phyloP scores from a whole-genome alignment of 1,140 invertebrate genomes.

The Laupala kohalensis region DNA sequence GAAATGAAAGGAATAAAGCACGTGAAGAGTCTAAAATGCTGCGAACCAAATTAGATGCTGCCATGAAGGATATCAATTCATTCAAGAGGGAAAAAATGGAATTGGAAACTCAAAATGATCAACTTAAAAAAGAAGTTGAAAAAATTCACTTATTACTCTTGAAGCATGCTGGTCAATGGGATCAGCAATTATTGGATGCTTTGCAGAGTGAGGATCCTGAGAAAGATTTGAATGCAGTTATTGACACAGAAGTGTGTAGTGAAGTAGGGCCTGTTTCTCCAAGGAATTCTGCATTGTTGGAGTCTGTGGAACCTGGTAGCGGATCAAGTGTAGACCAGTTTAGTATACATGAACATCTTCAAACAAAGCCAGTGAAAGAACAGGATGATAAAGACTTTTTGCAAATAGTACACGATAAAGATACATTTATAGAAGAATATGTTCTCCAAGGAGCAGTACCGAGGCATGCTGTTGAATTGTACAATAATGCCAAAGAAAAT shows the following conservation, averaged over 20 bases:
- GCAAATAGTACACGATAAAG: constrained; percentile 15
- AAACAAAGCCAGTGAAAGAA: constrained; percentile 11
- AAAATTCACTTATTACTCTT: constrained; percentile 50
- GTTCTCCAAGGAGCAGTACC: constrained; percentile 47
- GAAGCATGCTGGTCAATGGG: constrained; percentile 53
- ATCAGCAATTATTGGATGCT: constrained; percentile 30
- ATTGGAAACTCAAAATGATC: constrained; percentile 64
- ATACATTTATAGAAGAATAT: constrained; percentile 47
- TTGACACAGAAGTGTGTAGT: background rate
- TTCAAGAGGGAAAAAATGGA: constrained; percentile 70
- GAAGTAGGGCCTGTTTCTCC: background rate
- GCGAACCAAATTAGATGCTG: constrained; percentile 61
- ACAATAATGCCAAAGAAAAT: constrained; percentile 21
- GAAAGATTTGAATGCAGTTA: constrained; percentile 21
- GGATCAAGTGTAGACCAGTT: constrained; percentile 8
- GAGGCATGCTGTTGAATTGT: constrained; percentile 38
- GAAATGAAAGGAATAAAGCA: constrained; percentile 74
- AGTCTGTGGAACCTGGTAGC: background rate
- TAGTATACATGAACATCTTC: background rate
- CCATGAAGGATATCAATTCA: constrained; percentile 60
- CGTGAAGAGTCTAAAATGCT: constrained; percentile 74
- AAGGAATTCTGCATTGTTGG: background rate
- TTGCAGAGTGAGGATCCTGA: constrained; percentile 30
- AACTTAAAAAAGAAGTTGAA: constrained; percentile 66
- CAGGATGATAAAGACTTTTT: background rate